Base-by-base conservation (phyloP, 2,888 invertebrate species). In the Drosophila buzzatii region DNA sequence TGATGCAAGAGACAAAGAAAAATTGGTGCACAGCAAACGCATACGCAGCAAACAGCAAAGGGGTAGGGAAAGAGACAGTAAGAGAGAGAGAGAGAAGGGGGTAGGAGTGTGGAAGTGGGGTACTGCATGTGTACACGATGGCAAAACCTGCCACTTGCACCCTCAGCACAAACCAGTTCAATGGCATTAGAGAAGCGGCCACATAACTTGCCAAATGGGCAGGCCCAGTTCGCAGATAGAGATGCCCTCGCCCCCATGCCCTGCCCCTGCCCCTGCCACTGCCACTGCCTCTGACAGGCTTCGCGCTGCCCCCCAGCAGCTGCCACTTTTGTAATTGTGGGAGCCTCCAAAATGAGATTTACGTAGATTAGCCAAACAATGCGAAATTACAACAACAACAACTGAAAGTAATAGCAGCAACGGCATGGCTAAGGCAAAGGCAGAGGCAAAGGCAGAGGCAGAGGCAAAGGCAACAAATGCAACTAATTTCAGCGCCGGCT, bases 291-390 rank as follows among this genome's bases (percentile, higher is more conserved):
- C 10, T 1, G 37, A 4, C 35, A 1, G 35, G 12, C 18, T 16
- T 0, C 2, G 9, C 33, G 23, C 16, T 27, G 37, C 14, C 33
- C 44, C 6, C 27, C 42, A 39, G 42, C 58, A 61, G 67, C 61
- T 66, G 61, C 42, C 42, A 55, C 47, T 58, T 68, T 68, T 76
- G 89, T 87, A 86, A 89, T 89, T 87, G 86, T 86, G 86, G 89
- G 86, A 86, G 86, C 87, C 76, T 20, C 85, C 75, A 69, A 83
- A 87, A 82, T 79, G 66, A 89, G 86, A 89, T 86, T 86, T 82
- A 81, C 77, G 68, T 81, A 86, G 86, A 87, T 86, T 89, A 87
- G 84, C 82, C 85, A 86, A 86, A 89, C 88, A 87, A 89, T 82
- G 85, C 81, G 75, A 89, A 87, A 82, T 84, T 84, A 79, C 88